Evolutionary conservation across 2,113 vertebrate species (phyloP), one percentile per base, ranked within the genome.

Genomic region (Anas platyrhynchos): DNA sequence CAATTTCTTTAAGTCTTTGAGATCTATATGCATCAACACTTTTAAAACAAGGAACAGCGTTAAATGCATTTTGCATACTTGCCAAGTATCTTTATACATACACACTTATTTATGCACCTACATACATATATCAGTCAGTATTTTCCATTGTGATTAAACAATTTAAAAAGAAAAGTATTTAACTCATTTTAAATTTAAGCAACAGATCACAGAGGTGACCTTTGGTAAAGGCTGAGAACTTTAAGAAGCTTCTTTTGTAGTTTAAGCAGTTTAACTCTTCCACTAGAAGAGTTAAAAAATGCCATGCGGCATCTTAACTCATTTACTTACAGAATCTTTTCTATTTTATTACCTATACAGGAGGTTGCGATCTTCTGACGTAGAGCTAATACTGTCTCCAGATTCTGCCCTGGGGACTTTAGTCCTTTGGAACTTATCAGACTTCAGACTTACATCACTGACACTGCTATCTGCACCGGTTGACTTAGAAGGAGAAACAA

Each of bases 11-110:
- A 93, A 99, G 96, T 87, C 99, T 98, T 85, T 98, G 99, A 72
- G 99, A 99, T 94, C 99, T 98, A 75, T 99, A 99, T 0, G 99
- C 98, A 58, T 99, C 98, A 6, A 99, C 97, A 66, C 99, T 99
- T 95, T 99, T 36, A 41, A 93, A 56, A 91, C 67, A 90, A 14
- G n/a, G 96, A 89, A 52, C 0, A 5, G 50, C n/a, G 68, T 74
- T 83, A 93, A 59, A 38, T 13, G 6, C 21, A 10, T 61, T 75
- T 63, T 63, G 78, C 13, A 83, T 13, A 9, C 18, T 2, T 76
- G 15, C 20, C 38, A 85, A 76, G 8, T 1, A 79, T 34, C 13
- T 52, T 25, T 25, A 52, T 13, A 52, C 50, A 52, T 13, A 52
- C 23, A 52, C 50, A 52, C 50, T 21, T 48, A 77, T 56, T 29